phyloP scores from a whole-genome alignment of 2,888 invertebrate species.

The Ochlodes sylvanus region DNA sequence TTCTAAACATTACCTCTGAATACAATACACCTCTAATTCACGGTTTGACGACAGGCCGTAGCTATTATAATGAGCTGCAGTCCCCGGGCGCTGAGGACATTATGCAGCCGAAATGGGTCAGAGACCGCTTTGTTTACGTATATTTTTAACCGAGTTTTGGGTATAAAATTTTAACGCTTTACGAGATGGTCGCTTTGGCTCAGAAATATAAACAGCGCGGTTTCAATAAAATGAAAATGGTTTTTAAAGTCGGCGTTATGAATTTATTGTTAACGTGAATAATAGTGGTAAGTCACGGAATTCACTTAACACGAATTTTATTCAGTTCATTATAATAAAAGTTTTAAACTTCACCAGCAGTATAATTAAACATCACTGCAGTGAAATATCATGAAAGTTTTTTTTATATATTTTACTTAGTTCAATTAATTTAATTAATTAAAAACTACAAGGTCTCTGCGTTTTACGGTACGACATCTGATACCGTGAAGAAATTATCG shows the following conservation, averaged over 20 bases:
- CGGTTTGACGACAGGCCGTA: not conserved
- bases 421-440: not conserved
- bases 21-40: constrained; percentile 4
- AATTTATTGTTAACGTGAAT: too few relatives aligned
- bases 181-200: constrained; percentile 28
- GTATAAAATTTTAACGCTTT: constrained; percentile 30
- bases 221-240: constrained; percentile 7
- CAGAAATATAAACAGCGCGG: constrained; percentile 19
- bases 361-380: too few relatives aligned
- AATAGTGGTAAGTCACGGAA: too few relatives aligned
- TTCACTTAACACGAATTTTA: too few relatives aligned
- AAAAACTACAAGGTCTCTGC: too few relatives aligned
- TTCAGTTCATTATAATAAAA: too few relatives aligned
- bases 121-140: constrained; percentile 35
- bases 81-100: constrained; percentile 6
- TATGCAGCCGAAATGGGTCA: constrained; percentile 35
- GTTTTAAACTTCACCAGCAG: too few relatives aligned
- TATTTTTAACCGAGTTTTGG: constrained; percentile 38
- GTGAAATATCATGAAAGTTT: too few relatives aligned
- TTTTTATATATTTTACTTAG: not conserved
- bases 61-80: constrained; percentile 23
- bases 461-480: not conserved
- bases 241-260: not conserved
- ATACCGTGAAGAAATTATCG: too few relatives aligned
- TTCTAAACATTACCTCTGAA: constrained; percentile 53